These are phyloP conservation scores for Cassiopea xamachana DNA, from an alignment of 30 jellyfish, hydroid and myxozoan species.

Conservation along the genomic window DNA sequence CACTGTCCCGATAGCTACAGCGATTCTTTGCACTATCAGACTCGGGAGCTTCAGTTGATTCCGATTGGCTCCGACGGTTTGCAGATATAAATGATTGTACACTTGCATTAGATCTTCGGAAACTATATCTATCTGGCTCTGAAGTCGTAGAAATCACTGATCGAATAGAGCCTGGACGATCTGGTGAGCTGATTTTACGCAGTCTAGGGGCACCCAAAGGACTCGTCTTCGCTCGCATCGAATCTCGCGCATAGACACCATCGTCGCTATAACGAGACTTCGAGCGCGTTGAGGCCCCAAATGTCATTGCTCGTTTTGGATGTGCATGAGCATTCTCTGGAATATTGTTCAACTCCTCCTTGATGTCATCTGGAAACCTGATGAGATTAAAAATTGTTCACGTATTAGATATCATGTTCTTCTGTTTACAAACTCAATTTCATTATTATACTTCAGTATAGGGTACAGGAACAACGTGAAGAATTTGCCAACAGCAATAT, in stretches of 20 bases:
- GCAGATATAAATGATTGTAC: conserved; percentile 28
- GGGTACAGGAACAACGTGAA: no score
- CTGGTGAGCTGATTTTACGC: conserved; percentile 60
- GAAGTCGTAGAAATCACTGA: conserved; percentile 64
- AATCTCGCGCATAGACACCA: conserved; percentile 59
- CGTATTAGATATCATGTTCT: neutral
- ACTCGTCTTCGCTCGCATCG: conserved; percentile 36
- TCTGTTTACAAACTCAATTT: neutral
- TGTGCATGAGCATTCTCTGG: conserved; percentile 53
- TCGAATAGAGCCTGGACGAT: conserved; percentile 73
- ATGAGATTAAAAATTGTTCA: neutral
- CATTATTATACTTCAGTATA: neutral
- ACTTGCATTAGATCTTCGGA: conserved; percentile 56
- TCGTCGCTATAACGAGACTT: conserved; percentile 71
- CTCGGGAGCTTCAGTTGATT: conserved; percentile 35
- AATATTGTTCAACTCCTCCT: conserved; percentile 55
- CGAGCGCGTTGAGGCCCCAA: conserved; percentile 46
- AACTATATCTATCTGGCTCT: conserved; percentile 67
- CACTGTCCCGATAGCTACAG: conserved; percentile 65
- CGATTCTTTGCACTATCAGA: conserved; percentile 31
- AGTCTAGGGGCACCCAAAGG: conserved; percentile 19
- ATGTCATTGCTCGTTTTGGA: conserved; percentile 59
- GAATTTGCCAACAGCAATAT: no score
- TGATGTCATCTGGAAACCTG: conserved; percentile 68
- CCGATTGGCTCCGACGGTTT: conserved; percentile 67